Base-by-base conservation (phyloP, 2,797 vertebrate genomes). In the Bovichtus variegatus region DNA sequence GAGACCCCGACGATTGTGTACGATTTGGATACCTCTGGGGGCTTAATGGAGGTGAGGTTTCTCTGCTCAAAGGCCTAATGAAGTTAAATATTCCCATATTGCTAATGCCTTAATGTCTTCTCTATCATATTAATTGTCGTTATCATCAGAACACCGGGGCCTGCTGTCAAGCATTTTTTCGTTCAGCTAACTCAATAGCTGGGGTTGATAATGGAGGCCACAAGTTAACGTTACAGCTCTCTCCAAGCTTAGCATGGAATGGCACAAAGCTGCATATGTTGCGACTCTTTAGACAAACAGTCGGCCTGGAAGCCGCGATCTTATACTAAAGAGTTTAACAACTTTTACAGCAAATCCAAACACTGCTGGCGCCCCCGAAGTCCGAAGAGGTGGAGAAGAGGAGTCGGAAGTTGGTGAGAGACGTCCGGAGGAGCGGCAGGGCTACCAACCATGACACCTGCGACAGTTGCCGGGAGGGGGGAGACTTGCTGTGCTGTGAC, bases 1-100 rank as follows among this genome's bases (percentile, higher is more conserved):
- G 98, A 99, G 96, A 97, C 97, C 94, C 97, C 97, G 94, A 98
- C 97, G 94, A 98, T 99, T 95, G 97, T 99, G 91, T 99, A 99
- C 96, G 98, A 99, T 93, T 93, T 99, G 96, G 97, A 99, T 94
- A 99, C 97, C 93, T 97, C 97, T 76, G 98, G 97, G 92, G 98
- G 97, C 89, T 96, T 99, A 89, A 98, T 98, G 98, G 97, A 99
- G 98, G 97, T 98, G 83, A 95, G 93, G 46, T 59, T 85, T 43
- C 34, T 71, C 11, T 64, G 58, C 74, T 79, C 7, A 5, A 4
- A 88, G 82, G 85, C 80, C 80, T 64, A 2, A n/a, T 67, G 21
- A 18, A 41, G 12, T 40, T 5, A 74, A 63, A 64, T 62, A 46
- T 6, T 6, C 6, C 0, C 2, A 0, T 31, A 10, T 16, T 67